phyloP scores from a whole-genome alignment of 2,113 vertebrate genomes.

The Pantherophis guttatus region DNA sequence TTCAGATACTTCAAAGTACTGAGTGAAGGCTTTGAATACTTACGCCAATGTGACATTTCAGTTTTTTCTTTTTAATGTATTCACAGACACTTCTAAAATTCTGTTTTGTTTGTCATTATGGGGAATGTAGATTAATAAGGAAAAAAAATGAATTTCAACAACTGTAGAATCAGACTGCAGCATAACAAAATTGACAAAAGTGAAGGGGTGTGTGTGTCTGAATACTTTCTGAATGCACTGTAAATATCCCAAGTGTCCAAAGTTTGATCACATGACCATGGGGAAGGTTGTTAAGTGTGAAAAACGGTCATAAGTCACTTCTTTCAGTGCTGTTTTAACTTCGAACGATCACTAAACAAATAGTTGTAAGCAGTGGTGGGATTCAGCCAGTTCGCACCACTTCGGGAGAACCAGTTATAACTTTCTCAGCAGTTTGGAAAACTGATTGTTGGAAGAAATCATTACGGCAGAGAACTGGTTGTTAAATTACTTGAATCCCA shows the following conservation, averaged over 20 bases:
- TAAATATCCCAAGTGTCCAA: background rate
- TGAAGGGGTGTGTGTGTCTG: background rate
- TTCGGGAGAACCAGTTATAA: too few relatives aligned
- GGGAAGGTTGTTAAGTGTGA: background rate
- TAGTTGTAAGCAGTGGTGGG: too few relatives aligned
- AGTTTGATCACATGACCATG: background rate
- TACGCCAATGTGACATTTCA: background rate
- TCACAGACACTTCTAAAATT: background rate
- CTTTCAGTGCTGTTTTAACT: background rate
- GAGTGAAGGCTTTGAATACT: too few relatives aligned
- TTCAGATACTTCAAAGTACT: too few relatives aligned
- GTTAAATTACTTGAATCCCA: too few relatives aligned
- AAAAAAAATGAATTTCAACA: background rate
- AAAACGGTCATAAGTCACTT: background rate
- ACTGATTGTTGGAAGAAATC: too few relatives aligned
- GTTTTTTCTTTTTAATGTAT: background rate
- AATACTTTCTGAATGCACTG: background rate
- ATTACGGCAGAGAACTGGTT: too few relatives aligned
- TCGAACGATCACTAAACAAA: background rate
- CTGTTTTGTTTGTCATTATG: background rate
- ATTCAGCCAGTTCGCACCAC: too few relatives aligned
- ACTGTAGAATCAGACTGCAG: background rate
- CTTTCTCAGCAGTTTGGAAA: too few relatives aligned
- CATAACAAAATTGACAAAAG: background rate
- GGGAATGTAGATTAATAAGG: background rate